Percentiles rank a stretch among this genome's conserved stretches.
Evolutionary conservation across 2,888 invertebrate species (phyloP).

Genomic region (Selenia dentaria): DNA sequence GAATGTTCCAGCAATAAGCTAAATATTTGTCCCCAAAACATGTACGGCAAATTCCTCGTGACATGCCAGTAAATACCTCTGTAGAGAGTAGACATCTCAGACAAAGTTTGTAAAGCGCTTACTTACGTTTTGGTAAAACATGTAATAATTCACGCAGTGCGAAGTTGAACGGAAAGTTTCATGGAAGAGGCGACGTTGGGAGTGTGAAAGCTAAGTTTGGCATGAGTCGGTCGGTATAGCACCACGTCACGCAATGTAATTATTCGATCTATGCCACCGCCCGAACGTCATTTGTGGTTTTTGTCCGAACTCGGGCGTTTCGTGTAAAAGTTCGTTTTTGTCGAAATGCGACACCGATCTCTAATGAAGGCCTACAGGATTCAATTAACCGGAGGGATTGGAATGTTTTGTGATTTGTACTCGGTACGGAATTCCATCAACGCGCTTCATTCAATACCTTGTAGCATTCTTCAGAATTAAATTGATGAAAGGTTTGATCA

Average conservation of each 20-base stretch:
- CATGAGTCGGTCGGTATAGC: conserved; percentile 42
- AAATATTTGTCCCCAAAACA: conserved; percentile 23
- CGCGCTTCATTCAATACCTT: conserved; percentile 59
- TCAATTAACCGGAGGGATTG: conserved; percentile 77
- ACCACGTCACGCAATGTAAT: conserved; percentile 48
- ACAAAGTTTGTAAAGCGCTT: conserved; percentile 62
- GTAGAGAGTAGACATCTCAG: conserved; percentile 43
- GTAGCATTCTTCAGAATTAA: conserved; percentile 55
- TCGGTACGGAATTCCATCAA: conserved; percentile 69
- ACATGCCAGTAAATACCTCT: conserved; percentile 42
- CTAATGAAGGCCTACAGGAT: conserved; percentile 81
- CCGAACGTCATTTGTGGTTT: conserved; percentile 75
- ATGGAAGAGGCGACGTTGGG: conserved; percentile 54
- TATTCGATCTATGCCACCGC: conserved; percentile 68
- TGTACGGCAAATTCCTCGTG: conserved; percentile 29
- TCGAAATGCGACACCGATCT: conserved; percentile 48
- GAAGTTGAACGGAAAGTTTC: conserved; percentile 62
- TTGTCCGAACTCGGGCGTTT: conserved; percentile 63
- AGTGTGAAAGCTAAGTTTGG: conserved; percentile 69
- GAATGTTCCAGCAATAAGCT: conserved; percentile 22
- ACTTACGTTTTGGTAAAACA: conserved; percentile 68
- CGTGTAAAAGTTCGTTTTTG: conserved; percentile 75
- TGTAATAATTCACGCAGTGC: conserved; percentile 65
- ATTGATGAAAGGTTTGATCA: conserved; percentile 47
- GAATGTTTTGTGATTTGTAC: conserved; percentile 80